These are phyloP conservation scores for Cariama cristata DNA, from an alignment of 2,113 vertebrate genomes.

Conservation along the genomic window DNA sequence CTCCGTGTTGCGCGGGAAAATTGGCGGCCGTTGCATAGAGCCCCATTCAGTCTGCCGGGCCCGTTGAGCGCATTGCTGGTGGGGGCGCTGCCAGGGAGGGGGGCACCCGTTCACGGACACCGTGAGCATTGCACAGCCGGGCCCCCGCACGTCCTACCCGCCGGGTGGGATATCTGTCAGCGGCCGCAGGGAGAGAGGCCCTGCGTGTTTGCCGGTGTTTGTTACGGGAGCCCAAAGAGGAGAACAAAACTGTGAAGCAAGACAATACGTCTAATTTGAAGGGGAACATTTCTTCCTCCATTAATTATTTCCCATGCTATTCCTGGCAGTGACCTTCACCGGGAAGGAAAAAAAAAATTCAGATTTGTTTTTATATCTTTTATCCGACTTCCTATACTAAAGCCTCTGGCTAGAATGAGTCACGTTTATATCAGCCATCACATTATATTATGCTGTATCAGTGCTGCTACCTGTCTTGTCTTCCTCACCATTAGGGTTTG, in stretches of 20 bases:
- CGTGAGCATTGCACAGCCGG: rapidly evolving
- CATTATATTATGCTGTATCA: not conserved
- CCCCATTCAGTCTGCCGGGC: not conserved
- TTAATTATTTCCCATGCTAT: slow-evolving; percentile 62
- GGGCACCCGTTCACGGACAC: not conserved
- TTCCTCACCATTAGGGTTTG: not conserved
- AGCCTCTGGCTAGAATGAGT: slow-evolving; percentile 51
- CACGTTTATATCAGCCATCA: slow-evolving; percentile 10
- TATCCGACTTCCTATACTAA: slow-evolving; percentile 22
- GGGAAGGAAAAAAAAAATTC: slow-evolving; percentile 23
- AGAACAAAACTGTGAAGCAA: not conserved
- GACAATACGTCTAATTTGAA: slow-evolving; percentile 20
- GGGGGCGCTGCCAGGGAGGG: not conserved
- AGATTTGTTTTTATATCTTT: slow-evolving; percentile 46
- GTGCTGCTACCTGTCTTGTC: not conserved
- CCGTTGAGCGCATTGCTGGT: not conserved
- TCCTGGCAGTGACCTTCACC: slow-evolving; percentile 41
- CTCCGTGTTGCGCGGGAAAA: not conserved
- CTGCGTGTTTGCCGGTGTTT: not conserved
- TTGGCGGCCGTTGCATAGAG: rapidly evolving
- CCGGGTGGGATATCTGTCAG: not conserved
- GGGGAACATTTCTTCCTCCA: slow-evolving; percentile 8
- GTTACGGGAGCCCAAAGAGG: not conserved
- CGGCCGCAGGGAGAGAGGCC: not conserved
- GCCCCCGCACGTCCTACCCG: rapidly evolving